These are phyloP conservation scores for Arctia plantaginis DNA, from an alignment of 2,888 invertebrate genomes.

Conservation along the genomic window DNA sequence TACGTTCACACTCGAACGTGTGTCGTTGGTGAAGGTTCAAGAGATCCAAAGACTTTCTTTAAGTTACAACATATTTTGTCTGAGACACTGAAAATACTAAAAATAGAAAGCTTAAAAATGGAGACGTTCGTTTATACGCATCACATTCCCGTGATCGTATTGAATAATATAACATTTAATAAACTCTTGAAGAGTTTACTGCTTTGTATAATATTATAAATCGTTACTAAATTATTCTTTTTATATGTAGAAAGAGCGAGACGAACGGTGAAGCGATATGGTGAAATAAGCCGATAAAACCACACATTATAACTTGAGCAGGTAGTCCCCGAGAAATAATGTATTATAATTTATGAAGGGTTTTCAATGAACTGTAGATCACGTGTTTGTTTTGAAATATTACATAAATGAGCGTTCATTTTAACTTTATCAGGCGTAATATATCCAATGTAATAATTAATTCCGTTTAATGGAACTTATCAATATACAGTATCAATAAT, in stretches of 20 bases:
- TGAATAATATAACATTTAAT: not conserved
- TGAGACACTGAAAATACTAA: not conserved
- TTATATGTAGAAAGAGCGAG: not conserved
- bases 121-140: not conserved
- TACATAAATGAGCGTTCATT: not conserved
- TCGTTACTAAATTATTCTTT: no score
- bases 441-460: no score
- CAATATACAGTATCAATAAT: no score
- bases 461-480: no score
- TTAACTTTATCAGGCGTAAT: not conserved
- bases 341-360: not conserved
- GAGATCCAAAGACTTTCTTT: not conserved
- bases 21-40: not conserved
- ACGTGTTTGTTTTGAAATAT: not conserved
- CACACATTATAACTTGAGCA: not conserved
- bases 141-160: not conserved
- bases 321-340: not conserved
- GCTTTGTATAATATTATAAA: not conserved
- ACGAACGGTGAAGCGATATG: not conserved
- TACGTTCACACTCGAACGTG: not conserved
- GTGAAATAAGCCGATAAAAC: not conserved
- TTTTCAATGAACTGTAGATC: not conserved
- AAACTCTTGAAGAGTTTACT: not conserved
- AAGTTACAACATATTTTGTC: not conserved
- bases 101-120: not conserved